Percentiles rank a stretch among this genome's conserved stretches.
These are phyloP conservation scores for Tenebrio molitor DNA, from an alignment of 1,140 invertebrate species.

Conservation along the genomic window DNA sequence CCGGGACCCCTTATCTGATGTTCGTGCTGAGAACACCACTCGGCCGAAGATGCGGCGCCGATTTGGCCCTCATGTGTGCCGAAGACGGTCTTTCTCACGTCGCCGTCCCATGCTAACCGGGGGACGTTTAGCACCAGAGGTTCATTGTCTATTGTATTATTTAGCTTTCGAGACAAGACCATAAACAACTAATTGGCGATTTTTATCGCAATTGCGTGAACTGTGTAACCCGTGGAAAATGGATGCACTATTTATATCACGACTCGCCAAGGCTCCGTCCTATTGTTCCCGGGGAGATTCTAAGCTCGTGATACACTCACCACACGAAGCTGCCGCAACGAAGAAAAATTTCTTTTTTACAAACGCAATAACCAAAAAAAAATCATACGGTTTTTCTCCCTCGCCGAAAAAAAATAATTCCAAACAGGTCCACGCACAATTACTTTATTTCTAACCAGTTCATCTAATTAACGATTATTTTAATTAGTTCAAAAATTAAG, in stretches of 20 bases:
- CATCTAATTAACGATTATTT: too few relatives aligned
- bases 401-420: too few relatives aligned
- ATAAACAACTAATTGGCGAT: conserved; percentile 38
- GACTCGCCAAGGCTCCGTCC: not conserved
- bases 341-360: too few relatives aligned
- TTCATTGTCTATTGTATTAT: conserved; percentile 33
- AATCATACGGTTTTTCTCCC: too few relatives aligned
- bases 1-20: too few relatives aligned
- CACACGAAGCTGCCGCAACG: too few relatives aligned
- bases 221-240: conserved; percentile 37
- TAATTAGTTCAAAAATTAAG: too few relatives aligned
- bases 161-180: conserved; percentile 22
- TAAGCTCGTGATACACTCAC: conserved; percentile 1
- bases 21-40: conserved; percentile 24
- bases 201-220: conserved; percentile 37
- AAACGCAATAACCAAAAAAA: too few relatives aligned
- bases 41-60: not conserved
- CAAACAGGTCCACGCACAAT: too few relatives aligned
- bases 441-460: too few relatives aligned
- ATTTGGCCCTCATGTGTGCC: conserved; percentile 25
- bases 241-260: conserved; percentile 37
- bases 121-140: conserved; percentile 28
- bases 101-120: not conserved
- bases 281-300: conserved; percentile 26
- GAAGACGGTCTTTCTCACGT: conserved; percentile 33